A percentile compares a stretch with the other conserved stretches of the same genome.
phyloP scores from a whole-genome alignment of 2,888 invertebrate species.

The Metalampra italica region DNA sequence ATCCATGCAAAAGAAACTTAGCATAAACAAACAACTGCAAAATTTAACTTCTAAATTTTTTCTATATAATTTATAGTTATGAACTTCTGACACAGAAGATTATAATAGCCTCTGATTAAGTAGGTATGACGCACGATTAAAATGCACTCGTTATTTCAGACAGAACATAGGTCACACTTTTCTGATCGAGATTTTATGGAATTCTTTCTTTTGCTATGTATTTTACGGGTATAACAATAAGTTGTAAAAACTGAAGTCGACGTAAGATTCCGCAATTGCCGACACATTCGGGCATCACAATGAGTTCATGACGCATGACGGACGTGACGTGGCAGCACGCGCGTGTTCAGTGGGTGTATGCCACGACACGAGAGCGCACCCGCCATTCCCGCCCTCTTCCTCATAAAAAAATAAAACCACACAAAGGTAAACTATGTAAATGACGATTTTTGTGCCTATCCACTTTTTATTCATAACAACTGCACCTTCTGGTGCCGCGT shows the following conservation, averaged over 20 bases:
- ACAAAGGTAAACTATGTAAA: constrained; percentile 58
- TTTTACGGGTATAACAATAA: no score
- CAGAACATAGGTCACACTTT: no score
- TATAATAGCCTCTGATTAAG: no score
- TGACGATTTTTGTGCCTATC: constrained; percentile 42
- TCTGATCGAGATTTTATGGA: no score
- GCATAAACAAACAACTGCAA: background rate
- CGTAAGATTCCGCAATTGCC: constrained; percentile 1
- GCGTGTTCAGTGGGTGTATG: constrained; percentile 11
- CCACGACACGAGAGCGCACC: constrained; percentile 32
- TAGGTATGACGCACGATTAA: no score
- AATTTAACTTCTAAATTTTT: no score
- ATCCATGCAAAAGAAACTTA: constrained; percentile 6
- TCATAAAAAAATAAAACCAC: constrained; percentile 35
- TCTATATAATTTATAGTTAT: no score
- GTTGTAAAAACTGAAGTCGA: no score
- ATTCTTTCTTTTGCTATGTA: no score
- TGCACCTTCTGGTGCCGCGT: constrained; percentile 50
- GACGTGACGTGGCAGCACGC: constrained; percentile 12
- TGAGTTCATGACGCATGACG: constrained; percentile 1
- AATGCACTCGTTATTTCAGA: no score
- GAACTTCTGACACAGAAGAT: no score
- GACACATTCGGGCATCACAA: constrained; percentile 1
- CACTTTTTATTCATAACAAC: constrained; percentile 65
- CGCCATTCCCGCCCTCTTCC: constrained; percentile 26